Evolutionary conservation across 2,113 vertebrate genomes (phyloP).

Genomic region (Bostrychus sinensis): DNA sequence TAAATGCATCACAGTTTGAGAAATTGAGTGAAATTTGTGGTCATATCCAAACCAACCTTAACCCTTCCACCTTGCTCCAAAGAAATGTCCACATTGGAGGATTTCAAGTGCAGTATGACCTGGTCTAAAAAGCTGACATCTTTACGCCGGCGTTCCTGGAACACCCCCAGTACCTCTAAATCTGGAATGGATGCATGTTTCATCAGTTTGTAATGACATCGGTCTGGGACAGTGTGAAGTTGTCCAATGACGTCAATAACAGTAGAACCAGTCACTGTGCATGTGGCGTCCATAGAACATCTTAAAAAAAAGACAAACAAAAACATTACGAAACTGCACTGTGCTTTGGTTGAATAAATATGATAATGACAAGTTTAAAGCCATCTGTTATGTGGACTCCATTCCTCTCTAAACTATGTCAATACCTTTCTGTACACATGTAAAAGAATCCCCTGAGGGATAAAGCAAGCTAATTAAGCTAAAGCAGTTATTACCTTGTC

Average conservation of each 20-base stretch:
- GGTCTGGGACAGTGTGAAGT: conserved; percentile 18
- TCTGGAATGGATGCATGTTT: not conserved
- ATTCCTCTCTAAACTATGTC: no score
- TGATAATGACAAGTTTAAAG: not conserved
- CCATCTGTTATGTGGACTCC: not conserved
- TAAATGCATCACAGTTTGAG: no score
- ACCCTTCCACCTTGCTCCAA: conserved; percentile 41
- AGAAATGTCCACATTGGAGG: conserved; percentile 4
- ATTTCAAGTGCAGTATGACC: conserved; percentile 27
- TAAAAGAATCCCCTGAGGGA: not conserved
- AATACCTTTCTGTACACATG: no score
- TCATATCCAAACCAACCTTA: conserved; percentile 14
- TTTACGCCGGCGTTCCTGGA: conserved; percentile 37
- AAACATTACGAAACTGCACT: not conserved
- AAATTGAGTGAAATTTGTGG: no score
- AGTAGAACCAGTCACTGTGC: conserved; percentile 26
- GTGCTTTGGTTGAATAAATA: not conserved
- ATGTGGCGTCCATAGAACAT: conserved; percentile 20
- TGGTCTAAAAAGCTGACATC: conserved; percentile 43
- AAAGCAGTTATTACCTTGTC: not conserved
- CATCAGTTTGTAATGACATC: conserved; percentile 45
- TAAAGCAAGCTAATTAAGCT: not conserved
- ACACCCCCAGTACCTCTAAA: conserved; percentile 27
- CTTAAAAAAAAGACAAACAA: not conserved
- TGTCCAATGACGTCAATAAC: conserved; percentile 21